Base-by-base conservation (phyloP, 35 echinoderm and acorn worm species). In the Ophioderma brevispina region DNA sequence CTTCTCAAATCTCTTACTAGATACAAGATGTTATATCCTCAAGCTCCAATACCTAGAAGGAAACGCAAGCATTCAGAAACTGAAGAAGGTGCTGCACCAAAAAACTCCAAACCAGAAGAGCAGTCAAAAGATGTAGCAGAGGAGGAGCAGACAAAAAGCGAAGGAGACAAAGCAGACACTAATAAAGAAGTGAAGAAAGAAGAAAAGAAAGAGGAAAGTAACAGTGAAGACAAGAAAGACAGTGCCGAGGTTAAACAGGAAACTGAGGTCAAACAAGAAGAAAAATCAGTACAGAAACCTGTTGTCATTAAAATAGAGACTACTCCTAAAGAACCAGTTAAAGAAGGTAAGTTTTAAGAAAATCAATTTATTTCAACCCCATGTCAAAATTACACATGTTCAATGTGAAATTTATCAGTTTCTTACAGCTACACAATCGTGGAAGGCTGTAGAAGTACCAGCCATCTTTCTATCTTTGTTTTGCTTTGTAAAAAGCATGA, bases 1-100 rank as follows among this genome's bases (percentile, higher is more conserved):
- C 13, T 33, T 19, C 33, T 18, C 28, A 40, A 42, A 37, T 81
- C 0, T 36, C 78, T 28, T 38, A 76, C 0, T 39, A 92, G 90
- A 76, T 64, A 41, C 25, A 91, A 95, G 5, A 84, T 89, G 49
- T 56, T 89, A 36, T 98, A 87, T 81, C 89, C 96, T 11, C 96
- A 98, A 86, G 96, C 92, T 35, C 88, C 92, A 23, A 84, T 97
- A 40, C 82, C 87, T 10, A 84, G 84, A 46, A 33, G 76, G 18
- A 81, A 89, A 41, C 87, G 87, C 23, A 86, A 64, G 55, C 75
- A 85, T 49, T 80, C 88, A 33, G 87, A 90, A 43, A 81, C 55
- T 36, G 35, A 81, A 64, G 87, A 81, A 8, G 79, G 34, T 55
- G 59, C 5, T 8, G n/a, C 5, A 15, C 59, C 41, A 46, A 8